phyloP scores from a whole-genome alignment of 2,888 invertebrate genomes.

The Lasioglossum pauxillum region DNA sequence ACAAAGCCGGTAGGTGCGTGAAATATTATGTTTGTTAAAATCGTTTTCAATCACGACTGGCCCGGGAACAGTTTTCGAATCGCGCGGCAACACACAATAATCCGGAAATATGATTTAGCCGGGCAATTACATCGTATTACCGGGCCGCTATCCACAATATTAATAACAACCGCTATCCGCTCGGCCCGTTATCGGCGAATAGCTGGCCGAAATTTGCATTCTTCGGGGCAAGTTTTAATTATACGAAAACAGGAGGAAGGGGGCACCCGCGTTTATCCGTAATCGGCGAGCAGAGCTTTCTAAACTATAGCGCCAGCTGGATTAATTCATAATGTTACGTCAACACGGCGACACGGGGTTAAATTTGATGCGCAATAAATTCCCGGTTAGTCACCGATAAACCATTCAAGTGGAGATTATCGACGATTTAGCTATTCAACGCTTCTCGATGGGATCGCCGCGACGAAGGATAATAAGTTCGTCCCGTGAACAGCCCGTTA shows the following conservation, averaged over 20 bases:
- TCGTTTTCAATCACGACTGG: neutral
- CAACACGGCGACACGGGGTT: slow-evolving; percentile 47
- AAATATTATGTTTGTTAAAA: neutral
- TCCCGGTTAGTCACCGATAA: slow-evolving; percentile 48
- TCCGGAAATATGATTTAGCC: slow-evolving; percentile 31
- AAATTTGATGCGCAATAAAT: slow-evolving; percentile 63
- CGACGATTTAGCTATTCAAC: slow-evolving; percentile 44
- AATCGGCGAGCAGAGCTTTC: slow-evolving; percentile 47
- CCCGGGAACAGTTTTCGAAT: neutral
- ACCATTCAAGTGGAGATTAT: slow-evolving; percentile 56
- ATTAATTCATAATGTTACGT: slow-evolving; percentile 67
- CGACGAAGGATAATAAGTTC: slow-evolving; percentile 10
- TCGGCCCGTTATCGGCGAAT: slow-evolving; percentile 27
- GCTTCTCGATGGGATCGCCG: slow-evolving; percentile 1
- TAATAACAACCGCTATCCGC: neutral
- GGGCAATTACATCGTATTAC: slow-evolving; percentile 36
- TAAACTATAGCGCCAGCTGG: slow-evolving; percentile 51
- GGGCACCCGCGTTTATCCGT: slow-evolving; percentile 21
- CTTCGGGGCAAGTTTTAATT: slow-evolving; percentile 58
- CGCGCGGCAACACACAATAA: slow-evolving; percentile 1
- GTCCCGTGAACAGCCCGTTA: neutral
- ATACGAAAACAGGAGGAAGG: slow-evolving; percentile 50
- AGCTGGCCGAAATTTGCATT: slow-evolving; percentile 46
- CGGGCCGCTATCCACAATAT: neutral
- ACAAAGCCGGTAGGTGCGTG: too few relatives aligned